Percentiles rank a stretch among this genome's conserved stretches.
Evolutionary conservation across 2,113 vertebrate genomes (phyloP).

Genomic region (Corythaeola cristata): DNA sequence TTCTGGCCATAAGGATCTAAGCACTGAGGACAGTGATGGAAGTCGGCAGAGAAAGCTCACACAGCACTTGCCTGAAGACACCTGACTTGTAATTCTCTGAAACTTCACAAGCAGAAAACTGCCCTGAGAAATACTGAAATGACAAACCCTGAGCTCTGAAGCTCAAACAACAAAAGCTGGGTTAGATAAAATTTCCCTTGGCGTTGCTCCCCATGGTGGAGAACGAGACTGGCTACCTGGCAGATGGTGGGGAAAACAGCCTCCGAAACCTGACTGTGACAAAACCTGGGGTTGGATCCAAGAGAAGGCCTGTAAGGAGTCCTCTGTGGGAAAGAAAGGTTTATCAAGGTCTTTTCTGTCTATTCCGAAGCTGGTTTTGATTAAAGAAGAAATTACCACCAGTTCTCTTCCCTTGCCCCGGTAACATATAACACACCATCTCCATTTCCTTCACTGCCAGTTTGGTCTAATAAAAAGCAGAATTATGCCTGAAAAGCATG

Average conservation of each 20-base stretch:
- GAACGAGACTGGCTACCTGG: not conserved
- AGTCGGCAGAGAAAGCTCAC: not conserved
- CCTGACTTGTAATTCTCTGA: not conserved
- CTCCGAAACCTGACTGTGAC: not conserved
- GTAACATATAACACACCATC: conserved; percentile 34
- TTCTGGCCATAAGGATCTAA: not conserved
- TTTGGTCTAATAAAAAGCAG: conserved; percentile 62
- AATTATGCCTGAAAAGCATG: conserved; percentile 30
- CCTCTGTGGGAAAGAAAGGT: not conserved
- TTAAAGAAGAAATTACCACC: conserved; percentile 34
- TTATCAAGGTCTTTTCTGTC: conserved; percentile 52
- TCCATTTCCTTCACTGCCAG: conserved; percentile 3
- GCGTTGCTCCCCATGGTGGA: not conserved
- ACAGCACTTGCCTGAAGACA: not conserved
- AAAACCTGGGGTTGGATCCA: conserved; percentile 8
- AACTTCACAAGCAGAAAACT: not conserved
- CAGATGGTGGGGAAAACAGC: not conserved
- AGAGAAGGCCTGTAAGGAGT: not conserved
- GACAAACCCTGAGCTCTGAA: not conserved
- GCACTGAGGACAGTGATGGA: not conserved
- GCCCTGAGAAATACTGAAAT: not conserved
- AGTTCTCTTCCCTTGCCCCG: conserved; percentile 29
- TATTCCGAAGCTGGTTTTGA: conserved; percentile 6
- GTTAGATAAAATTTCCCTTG: not conserved
- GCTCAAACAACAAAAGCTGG: not conserved